These are phyloP conservation scores for Smutsia temminckii DNA, from an alignment of 2,797 vertebrate species.

Conservation along the genomic window DNA sequence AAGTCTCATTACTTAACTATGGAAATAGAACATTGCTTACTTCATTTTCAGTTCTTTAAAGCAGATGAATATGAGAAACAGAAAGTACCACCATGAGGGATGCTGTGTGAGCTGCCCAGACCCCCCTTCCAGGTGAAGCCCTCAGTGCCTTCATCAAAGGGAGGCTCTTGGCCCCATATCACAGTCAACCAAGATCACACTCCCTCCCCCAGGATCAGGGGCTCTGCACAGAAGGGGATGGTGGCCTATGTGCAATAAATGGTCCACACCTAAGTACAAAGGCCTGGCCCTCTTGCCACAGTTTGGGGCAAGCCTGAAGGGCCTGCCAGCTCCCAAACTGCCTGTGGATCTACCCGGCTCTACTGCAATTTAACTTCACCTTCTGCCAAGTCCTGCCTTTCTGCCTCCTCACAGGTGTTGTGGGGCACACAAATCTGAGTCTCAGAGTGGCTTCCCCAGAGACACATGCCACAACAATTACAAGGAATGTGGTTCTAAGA, in stretches of 20 bases:
- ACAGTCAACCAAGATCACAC: neutral
- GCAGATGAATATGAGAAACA: neutral
- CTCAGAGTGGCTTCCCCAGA: neutral
- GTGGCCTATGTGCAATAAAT: neutral
- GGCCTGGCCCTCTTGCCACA: neutral
- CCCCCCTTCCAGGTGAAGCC: neutral
- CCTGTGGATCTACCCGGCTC: neutral
- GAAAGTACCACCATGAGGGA: neutral
- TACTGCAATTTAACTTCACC: neutral
- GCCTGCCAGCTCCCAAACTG: neutral
- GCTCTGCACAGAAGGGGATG: neutral
- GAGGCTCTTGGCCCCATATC: neutral
- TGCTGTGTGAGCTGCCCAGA: neutral
- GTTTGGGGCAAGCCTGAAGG: neutral
- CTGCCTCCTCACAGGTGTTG: neutral
- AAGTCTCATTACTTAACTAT: neutral
- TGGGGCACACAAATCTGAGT: neutral
- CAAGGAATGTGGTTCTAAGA: neutral
- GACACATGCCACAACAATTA: neutral
- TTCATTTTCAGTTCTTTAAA: slow-evolving; percentile 38
- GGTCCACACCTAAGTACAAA: neutral
- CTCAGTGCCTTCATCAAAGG: neutral
- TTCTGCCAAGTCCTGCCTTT: neutral
- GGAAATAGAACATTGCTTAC: neutral
- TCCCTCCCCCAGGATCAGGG: neutral